Percentiles rank a stretch among this genome's conserved stretches.
Conservation (phyloP, 2,888 invertebrate genomes). For the Tillus elongatus region DNA sequence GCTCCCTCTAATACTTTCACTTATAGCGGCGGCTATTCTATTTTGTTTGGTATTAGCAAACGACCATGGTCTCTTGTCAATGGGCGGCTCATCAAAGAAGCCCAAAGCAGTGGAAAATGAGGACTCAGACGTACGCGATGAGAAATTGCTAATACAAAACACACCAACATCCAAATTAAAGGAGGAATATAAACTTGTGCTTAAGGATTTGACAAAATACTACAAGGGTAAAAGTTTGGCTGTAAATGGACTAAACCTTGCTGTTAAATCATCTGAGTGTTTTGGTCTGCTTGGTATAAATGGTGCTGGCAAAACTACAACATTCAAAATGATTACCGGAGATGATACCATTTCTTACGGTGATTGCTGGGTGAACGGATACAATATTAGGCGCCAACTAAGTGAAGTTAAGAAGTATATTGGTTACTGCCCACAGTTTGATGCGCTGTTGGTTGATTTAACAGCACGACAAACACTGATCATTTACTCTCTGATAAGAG, state of each 20-base stretch:
- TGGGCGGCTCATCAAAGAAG: too few species aligned
- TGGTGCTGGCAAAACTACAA: conserved; percentile 79
- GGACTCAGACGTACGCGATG: conserved; percentile 46
- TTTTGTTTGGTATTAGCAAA: too few species aligned
- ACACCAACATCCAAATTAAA: conserved; percentile 33
- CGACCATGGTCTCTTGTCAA: too few species aligned
- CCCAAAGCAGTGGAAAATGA: conserved; percentile 28
- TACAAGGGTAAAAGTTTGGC: conserved; percentile 58
- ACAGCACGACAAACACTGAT: conserved; percentile 42
- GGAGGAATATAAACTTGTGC: conserved; percentile 44
- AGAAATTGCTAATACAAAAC: conserved; percentile 40
- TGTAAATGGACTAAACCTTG: conserved; percentile 55
- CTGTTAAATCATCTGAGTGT: conserved; percentile 61
- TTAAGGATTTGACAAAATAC: conserved; percentile 59
- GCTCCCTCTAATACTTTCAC: too few species aligned
- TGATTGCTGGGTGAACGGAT: conserved; percentile 48
- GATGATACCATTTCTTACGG: conserved; percentile 61
- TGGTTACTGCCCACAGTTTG: conserved; percentile 46
- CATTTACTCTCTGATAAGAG: conserved; percentile 41
- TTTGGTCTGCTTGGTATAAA: conserved; percentile 75
- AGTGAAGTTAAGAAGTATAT: conserved; percentile 50
- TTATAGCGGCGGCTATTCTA: too few species aligned
- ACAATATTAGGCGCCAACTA: conserved; percentile 38
- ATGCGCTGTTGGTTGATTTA: conserved; percentile 42
- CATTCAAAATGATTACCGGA: conserved; percentile 80